Evolutionary conservation across 2,888 invertebrate genomes (phyloP), one percentile per base, ranked within the genome.

Genomic region (Chrysolina oricalcia): DNA sequence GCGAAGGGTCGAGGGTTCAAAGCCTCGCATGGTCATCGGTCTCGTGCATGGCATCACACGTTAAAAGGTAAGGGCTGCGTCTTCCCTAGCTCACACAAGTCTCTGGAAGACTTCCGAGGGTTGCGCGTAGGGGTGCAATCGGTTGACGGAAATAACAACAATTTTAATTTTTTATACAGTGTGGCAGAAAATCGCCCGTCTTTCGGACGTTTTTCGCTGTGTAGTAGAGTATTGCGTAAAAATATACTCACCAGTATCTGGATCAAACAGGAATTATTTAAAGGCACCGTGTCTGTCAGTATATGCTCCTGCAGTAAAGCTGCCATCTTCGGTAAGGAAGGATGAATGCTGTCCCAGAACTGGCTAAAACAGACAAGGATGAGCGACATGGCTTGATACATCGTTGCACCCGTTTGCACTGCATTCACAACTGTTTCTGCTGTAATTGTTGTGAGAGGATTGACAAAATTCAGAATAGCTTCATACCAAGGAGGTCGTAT

Each of bases 361-460:
- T 95, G 93, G 0, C 92, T 91, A 77, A 95, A 90, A 84, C 94
- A 93, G 0, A 92, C 92, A 23, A 96, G 88, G 19, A 94, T 92
- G 74, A 95, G 89, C 0, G 94, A 93, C 93, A 94, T 95, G 15
- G 94, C 92, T 89, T 95, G 95, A 87, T 94, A 95, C 92, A 94
- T 94, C 79, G 94, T 94, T 19, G 95, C 94, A 0, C 94, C 95
- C 9, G 92, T 92, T 88, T 93, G 92, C 11, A 94, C 90, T 0
- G 95, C 95, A 79, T 92, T 92, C 4, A 94, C 91, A 10, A 95
- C 89, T 78, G 93, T 92, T 6, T 93, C 91, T 0, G 93, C 92
- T 19, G 94, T 91, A 56, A 93, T 92, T 70, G 91, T 90, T 66
- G 95, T 87, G 3, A 92, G 87, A 0, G 93, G 91, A 27, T 92